These are phyloP conservation scores for Allygus modestus DNA, from an alignment of 2,888 invertebrate genomes.

Conservation along the genomic window DNA sequence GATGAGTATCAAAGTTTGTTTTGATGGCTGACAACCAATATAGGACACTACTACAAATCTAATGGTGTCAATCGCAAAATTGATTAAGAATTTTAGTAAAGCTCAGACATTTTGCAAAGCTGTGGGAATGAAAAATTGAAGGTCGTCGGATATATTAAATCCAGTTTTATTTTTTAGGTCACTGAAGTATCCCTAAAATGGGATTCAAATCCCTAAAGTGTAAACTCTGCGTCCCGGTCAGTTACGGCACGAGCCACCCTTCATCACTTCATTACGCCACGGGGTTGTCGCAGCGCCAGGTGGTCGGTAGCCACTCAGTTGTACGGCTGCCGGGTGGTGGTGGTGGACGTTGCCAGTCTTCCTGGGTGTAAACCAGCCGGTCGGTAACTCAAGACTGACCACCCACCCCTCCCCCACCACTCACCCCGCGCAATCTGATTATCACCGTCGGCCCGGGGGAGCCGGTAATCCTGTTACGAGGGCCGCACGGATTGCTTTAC, in stretches of 20 bases:
- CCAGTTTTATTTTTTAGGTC: no score
- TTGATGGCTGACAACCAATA: no score
- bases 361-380: background rate
- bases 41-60: no score
- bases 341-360: background rate
- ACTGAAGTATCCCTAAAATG: no score
- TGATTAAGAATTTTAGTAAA: no score
- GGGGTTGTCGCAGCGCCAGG: background rate
- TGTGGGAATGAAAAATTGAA: no score
- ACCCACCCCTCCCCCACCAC: background rate
- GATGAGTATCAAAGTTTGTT: no score
- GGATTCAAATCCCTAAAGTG: no score
- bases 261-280: background rate
- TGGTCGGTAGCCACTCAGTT: background rate
- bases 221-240: no score
- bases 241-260: background rate
- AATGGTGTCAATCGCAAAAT: no score
- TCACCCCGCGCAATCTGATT: background rate
- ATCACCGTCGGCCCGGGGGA: background rate
- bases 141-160: no score
- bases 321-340: conserved; percentile 9
- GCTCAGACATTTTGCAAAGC: no score
- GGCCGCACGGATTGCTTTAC: conserved; percentile 8
- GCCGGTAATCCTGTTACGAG: background rate
- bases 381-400: background rate